Evolutionary conservation across 1,140 invertebrate genomes (phyloP).

Genomic region (Notospermus geniculatus): DNA sequence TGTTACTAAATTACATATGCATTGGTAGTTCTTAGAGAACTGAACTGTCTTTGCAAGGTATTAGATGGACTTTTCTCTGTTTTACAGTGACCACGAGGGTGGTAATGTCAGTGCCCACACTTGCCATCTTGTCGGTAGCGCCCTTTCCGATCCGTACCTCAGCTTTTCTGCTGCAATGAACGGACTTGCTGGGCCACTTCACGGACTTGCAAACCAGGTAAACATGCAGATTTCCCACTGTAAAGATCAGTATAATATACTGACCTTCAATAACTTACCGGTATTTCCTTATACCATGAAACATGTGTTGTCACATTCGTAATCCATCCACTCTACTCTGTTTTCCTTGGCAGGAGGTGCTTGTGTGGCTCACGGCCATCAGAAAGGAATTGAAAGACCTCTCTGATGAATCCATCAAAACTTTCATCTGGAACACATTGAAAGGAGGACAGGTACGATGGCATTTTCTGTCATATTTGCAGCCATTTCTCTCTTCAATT

Average conservation of each 20-base stretch:
- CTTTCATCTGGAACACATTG: slow-evolving; percentile 92
- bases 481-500: no score
- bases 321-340: slow-evolving; percentile 1
- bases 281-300: no score
- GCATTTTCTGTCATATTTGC: no score
- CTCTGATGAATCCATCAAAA: slow-evolving; percentile 82
- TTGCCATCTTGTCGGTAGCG: slow-evolving; percentile 90
- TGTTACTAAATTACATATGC: no score
- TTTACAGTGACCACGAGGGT: slow-evolving; percentile 74
- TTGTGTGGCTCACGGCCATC: slow-evolving; percentile 52
- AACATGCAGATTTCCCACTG: background rate
- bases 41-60: no score
- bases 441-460: slow-evolving; percentile 76
- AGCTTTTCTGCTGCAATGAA: slow-evolving; percentile 93
- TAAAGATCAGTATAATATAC: no score
- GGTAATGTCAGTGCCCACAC: slow-evolving; percentile 94
- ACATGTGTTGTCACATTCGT: no score
- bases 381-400: slow-evolving; percentile 75
- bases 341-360: slow-evolving; percentile 50
- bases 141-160: slow-evolving; percentile 90
- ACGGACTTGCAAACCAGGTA: slow-evolving; percentile 91
- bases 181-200: slow-evolving; percentile 90
- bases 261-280: no score
- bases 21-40: no score
- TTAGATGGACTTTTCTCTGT: no score